phyloP scores from a whole-genome alignment of 2,888 invertebrate genomes.

The Anodontia alba region DNA sequence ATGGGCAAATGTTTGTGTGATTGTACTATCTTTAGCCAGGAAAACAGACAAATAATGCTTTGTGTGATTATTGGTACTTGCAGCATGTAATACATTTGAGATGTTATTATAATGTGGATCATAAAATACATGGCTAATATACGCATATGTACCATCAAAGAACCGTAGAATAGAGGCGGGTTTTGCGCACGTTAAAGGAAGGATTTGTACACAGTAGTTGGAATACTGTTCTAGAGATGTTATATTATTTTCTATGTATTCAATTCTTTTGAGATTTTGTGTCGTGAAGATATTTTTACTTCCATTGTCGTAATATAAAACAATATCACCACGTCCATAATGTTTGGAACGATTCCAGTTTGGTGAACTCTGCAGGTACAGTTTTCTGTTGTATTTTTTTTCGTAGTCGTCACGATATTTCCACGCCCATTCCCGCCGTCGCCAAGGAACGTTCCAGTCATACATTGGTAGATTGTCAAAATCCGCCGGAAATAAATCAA shows the following conservation, averaged over 20 bases:
- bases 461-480: conserved; percentile 74
- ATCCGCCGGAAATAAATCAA: conserved; percentile 72
- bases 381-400: conserved; percentile 48
- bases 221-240: conserved; percentile 44
- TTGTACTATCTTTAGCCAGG: conserved; percentile 52
- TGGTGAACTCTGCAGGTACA: conserved; percentile 42
- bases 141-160: conserved; percentile 72
- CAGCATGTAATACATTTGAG: conserved; percentile 59
- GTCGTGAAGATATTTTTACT: conserved; percentile 73
- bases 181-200: conserved; percentile 42
- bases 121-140: conserved; percentile 63
- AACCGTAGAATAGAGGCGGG: conserved; percentile 67
- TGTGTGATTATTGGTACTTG: conserved; percentile 57
- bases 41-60: conserved; percentile 62
- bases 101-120: conserved; percentile 72
- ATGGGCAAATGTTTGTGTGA: conserved; percentile 38
- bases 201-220: conserved; percentile 49
- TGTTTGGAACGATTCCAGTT: conserved; percentile 55
- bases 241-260: conserved; percentile 65
- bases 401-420: conserved; percentile 53
- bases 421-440: conserved; percentile 69
- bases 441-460: conserved; percentile 68
- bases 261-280: conserved; percentile 65
- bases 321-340: conserved; percentile 57
- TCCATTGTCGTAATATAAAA: conserved; percentile 66